Base-by-base conservation (phyloP, 2,888 invertebrate genomes). In the Kuschelorhynchus macadamiae region DNA sequence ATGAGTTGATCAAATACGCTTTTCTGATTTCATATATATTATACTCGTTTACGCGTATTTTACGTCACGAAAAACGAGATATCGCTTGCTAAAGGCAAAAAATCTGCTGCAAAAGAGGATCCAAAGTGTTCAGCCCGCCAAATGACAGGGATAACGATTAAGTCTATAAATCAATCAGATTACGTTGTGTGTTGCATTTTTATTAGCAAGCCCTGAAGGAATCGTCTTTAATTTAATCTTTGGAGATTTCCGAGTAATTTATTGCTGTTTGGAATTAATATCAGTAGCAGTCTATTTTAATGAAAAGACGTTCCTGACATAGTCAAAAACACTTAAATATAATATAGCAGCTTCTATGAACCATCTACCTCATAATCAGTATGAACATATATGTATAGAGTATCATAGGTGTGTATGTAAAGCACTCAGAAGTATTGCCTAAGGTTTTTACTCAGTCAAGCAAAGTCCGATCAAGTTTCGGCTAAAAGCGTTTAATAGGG, bases 111-210 rank as follows among this genome's bases (percentile, higher is more conserved):
- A 33, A 60, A 66, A 57, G 52, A 50, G 21, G 32, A 44, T 50
- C 44, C 42, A 60, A 72, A 74, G 71, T 71, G 70, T 66, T 73
- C 62, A 57, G 62, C 62, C 69, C 74, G 74, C 74, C 75, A 75
- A 77, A 76, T 76, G 75, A 76, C 75, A 67, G 76, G 75, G 74
- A 73, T 68, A 67, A 69, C 74, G 76, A 77, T 77, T 77, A 77
- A 73, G 63, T 73, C 74, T 65, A 72, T 77, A 77, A 75, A 77
- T 77, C 77, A 77, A 72, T 60, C 75, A 71, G 74, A 71, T 66
- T 62, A 68, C 69, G 72, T 63, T 74, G 72, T 70, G 72, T 72
- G 70, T 67, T 72, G 73, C 72, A 74, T 75, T 74, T 75, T 75
- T 75, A 75, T 75, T 67, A 69, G 70, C 66, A 56, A 67, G 60